A percentile compares a stretch with the other conserved stretches of the same genome.
phyloP scores from a whole-genome alignment of 2,888 invertebrate species.

The Erebia ligea region DNA sequence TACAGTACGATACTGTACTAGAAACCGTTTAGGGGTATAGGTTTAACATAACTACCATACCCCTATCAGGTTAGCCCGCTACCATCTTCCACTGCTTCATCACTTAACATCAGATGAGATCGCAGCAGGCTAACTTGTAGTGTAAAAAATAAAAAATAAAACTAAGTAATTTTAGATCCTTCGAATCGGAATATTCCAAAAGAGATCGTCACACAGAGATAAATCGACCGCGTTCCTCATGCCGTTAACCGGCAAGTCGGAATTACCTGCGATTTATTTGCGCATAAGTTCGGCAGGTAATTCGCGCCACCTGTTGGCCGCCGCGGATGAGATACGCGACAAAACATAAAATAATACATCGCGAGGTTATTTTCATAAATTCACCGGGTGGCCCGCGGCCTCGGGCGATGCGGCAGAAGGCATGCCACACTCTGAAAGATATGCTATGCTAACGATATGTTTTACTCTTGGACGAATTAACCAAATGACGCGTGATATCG shows the following conservation, averaged over 20 bases:
- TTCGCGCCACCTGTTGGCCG: conserved; percentile 32
- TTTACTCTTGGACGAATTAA: too few relatives aligned
- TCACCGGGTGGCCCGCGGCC: conserved; percentile 55
- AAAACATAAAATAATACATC: conserved; percentile 46
- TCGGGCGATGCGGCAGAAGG: conserved; percentile 45
- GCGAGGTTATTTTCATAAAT: conserved; percentile 63
- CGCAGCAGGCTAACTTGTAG: not conserved
- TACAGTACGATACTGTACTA: too few relatives aligned
- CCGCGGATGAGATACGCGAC: conserved; percentile 32
- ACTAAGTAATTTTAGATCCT: not conserved
- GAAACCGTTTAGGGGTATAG: too few relatives aligned
- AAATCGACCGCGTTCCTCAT: not conserved
- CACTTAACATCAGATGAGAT: too few relatives aligned
- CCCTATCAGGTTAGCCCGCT: too few relatives aligned
- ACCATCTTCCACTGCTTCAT: too few relatives aligned
- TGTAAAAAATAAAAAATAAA: not conserved
- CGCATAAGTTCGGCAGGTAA: conserved; percentile 16
- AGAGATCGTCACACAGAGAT: conserved; percentile 9
- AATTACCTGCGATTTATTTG: conserved; percentile 27
- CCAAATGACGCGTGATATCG: too few relatives aligned
- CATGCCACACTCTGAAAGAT: conserved; percentile 36
- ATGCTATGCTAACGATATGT: not conserved
- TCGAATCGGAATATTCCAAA: not conserved
- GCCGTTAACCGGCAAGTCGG: conserved; percentile 21
- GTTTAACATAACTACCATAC: too few relatives aligned